phyloP scores from a whole-genome alignment of 2,888 invertebrate species.

The Perizoma affinitatum region DNA sequence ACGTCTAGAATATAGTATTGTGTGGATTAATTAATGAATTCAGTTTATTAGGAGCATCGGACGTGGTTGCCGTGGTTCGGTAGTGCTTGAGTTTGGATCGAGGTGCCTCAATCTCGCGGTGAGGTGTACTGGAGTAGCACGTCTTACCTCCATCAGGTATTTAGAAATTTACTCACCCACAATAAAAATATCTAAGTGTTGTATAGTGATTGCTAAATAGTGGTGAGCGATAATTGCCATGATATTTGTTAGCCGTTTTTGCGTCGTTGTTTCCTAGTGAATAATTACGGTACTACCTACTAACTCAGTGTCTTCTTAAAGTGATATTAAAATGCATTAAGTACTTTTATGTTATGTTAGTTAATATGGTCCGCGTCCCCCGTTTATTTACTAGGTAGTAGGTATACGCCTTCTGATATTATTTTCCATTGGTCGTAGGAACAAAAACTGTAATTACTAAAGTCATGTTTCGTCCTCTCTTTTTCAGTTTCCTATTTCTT shows the following conservation, averaged over 20 bases:
- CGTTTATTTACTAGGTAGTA: too few species aligned
- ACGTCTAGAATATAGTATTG: constrained; percentile 10
- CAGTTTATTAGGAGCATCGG: constrained; percentile 34
- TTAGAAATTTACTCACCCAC: constrained; percentile 17
- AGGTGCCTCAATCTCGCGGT: constrained; percentile 44
- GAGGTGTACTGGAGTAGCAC: constrained; percentile 43
- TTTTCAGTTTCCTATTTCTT: too few species aligned
- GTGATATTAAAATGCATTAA: too few species aligned
- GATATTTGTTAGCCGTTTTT: not conserved
- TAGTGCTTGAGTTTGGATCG: constrained; percentile 13
- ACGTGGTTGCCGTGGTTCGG: constrained; percentile 20
- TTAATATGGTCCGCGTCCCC: too few species aligned
- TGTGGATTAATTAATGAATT: constrained; percentile 38
- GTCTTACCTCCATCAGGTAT: constrained; percentile 42
- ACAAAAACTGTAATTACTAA: too few species aligned
- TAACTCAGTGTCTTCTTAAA: too few species aligned
- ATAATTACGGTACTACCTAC: too few species aligned
- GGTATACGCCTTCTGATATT: too few species aligned
- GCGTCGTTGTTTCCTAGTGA: not conserved
- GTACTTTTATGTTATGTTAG: too few species aligned
- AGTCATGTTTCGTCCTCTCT: too few species aligned
- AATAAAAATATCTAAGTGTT: not conserved
- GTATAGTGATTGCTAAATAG: not conserved
- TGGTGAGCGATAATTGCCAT: not conserved
- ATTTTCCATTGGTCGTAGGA: too few species aligned